Conservation (phyloP, 35 echinoderm and acorn worm genomes). For the Ophioderma brevispina region DNA sequence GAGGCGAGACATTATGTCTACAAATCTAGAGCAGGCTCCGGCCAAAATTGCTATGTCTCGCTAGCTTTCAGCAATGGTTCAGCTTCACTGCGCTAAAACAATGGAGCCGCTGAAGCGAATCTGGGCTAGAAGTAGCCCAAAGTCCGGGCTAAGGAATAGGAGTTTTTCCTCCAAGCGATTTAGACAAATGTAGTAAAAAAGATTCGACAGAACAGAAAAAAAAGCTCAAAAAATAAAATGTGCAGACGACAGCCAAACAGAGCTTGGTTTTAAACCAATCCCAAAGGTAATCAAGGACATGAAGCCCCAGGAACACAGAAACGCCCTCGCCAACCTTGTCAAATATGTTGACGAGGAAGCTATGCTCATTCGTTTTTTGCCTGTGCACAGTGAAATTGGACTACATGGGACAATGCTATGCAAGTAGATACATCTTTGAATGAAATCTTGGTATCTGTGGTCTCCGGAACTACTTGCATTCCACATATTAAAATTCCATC, state of each 20-base stretch:
- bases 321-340: not conserved
- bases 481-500: not conserved
- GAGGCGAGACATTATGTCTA: too few species aligned
- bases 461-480: slow-evolving; percentile 7
- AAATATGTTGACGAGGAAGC: not conserved
- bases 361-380: not conserved
- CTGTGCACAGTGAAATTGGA: not conserved
- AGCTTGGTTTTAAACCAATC: not conserved
- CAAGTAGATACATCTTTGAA: not conserved
- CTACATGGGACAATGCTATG: not conserved
- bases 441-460: not conserved
- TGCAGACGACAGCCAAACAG: not conserved
- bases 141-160: too few species aligned
- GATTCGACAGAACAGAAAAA: too few species aligned
- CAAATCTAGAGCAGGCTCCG: too few species aligned
- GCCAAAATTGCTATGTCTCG: too few species aligned
- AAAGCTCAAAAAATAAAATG: too few species aligned
- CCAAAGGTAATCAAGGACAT: not conserved
- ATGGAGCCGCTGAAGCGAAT: too few species aligned
- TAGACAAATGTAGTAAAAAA: too few species aligned
- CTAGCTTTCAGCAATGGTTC: too few species aligned
- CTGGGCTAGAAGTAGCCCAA: too few species aligned
- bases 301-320: not conserved
- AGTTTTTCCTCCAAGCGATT: too few species aligned
- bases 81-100: too few species aligned